These are phyloP conservation scores for Drosophila hydei DNA, from an alignment of 1,140 invertebrate genomes.

Conservation along the genomic window DNA sequence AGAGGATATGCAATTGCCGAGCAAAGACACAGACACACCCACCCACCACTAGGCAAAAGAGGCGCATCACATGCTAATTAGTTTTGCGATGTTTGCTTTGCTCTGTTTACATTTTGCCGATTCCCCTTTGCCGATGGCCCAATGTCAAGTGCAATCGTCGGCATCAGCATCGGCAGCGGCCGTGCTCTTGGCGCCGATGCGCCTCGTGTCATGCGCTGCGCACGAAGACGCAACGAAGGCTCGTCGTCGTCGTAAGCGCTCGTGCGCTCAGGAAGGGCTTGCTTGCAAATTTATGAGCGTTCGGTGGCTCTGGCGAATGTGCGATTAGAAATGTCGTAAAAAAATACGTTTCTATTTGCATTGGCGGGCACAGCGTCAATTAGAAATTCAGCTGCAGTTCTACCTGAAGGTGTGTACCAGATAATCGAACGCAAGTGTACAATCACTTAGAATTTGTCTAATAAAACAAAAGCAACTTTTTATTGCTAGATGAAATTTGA, in stretches of 20 bases:
- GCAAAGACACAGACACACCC: conserved; percentile 57
- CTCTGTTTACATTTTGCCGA: conserved; percentile 54
- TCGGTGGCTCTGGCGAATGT: background rate
- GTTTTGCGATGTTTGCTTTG: conserved; percentile 53
- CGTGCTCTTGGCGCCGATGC: conserved; percentile 3
- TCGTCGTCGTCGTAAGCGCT: conserved; percentile 9
- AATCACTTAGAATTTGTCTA: no score
- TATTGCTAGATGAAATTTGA: background rate
- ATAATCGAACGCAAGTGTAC: conserved; percentile 4
- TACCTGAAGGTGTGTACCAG: conserved; percentile 24
- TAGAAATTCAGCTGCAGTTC: conserved; percentile 24
- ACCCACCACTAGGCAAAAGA: conserved; percentile 31
- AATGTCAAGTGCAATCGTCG: conserved; percentile 64
- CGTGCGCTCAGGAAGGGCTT: conserved; percentile 11
- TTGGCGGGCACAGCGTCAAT: conserved; percentile 22
- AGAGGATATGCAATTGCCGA: conserved; percentile 8
- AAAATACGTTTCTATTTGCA: background rate
- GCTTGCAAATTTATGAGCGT: conserved; percentile 1
- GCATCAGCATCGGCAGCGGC: conserved; percentile 23
- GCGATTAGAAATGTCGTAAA: conserved; percentile 14
- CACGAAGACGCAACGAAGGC: conserved; percentile 15
- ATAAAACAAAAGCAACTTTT: no score
- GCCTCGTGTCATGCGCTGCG: conserved; percentile 5
- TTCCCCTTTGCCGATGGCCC: conserved; percentile 18
- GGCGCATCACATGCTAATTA: conserved; percentile 70